phyloP scores from a whole-genome alignment of 2,888 invertebrate species.

The Habroteleia sp. region DNA sequence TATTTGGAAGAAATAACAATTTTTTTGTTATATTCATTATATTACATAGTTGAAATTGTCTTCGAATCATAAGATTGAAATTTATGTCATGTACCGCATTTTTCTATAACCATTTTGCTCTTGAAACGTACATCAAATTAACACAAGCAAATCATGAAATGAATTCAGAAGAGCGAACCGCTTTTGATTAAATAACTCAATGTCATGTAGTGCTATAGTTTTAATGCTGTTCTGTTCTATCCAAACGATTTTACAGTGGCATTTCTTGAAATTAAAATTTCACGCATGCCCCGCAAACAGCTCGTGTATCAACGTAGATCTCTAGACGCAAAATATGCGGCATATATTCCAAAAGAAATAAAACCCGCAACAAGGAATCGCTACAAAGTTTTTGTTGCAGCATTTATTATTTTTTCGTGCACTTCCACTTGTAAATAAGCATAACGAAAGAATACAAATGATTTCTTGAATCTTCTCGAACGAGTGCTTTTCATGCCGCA shows the following conservation, averaged over 20 bases:
- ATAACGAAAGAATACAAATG: constrained; percentile 14
- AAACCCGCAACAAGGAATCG: constrained; percentile 3
- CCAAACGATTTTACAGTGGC: constrained; percentile 5
- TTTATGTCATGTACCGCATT: neutral
- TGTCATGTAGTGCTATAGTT: constrained; percentile 23
- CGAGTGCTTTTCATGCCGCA: neutral
- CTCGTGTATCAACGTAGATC: constrained; percentile 13
- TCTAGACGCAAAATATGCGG: constrained; percentile 8
- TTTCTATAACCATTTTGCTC: neutral
- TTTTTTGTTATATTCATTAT: too few relatives aligned
- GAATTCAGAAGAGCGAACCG: constrained; percentile 25
- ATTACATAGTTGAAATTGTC: too few relatives aligned
- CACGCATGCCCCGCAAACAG: constrained; percentile 20
- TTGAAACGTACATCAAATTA: constrained; percentile 21
- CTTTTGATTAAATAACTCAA: constrained; percentile 37
- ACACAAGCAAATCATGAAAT: constrained; percentile 22
- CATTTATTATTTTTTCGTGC: constrained; percentile 17
- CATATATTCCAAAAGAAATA: constrained; percentile 12
- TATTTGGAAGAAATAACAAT: too few relatives aligned
- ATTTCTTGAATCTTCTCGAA: neutral
- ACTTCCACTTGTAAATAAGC: constrained; percentile 9
- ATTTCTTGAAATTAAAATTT: constrained; percentile 36
- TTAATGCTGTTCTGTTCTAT: constrained; percentile 18
- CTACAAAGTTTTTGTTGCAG: constrained; percentile 1
- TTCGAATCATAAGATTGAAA: neutral